phyloP scores from a whole-genome alignment of 1,140 invertebrate species.

The Cryptotermes secundus region DNA sequence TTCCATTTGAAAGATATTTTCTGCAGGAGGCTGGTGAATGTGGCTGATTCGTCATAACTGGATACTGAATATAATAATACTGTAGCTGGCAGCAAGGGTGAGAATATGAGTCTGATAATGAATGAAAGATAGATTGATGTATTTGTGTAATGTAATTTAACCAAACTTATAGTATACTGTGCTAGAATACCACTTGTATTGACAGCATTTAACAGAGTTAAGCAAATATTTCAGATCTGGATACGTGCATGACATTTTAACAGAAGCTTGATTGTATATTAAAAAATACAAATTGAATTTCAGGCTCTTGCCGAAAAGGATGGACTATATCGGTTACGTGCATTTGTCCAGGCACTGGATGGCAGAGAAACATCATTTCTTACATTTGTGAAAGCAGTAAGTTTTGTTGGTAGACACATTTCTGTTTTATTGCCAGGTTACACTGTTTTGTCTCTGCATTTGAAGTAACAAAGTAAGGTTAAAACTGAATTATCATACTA shows the following conservation, averaged over 20 bases:
- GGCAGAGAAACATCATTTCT: slow-evolving; percentile 66
- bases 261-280: neutral
- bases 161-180: neutral
- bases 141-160: too few species aligned
- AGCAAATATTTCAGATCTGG: neutral
- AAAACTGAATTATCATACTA: neutral
- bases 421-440: neutral
- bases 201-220: neutral
- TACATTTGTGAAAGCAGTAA: slow-evolving; percentile 78
- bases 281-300: slow-evolving; percentile 38
- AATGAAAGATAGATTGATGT: too few species aligned
- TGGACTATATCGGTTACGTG: slow-evolving; percentile 74
- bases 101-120: neutral
- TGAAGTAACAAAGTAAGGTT: too few species aligned
- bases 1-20: too few species aligned
- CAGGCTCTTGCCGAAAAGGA: slow-evolving; percentile 65
- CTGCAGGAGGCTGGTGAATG: too few species aligned
- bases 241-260: neutral
- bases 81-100: too few species aligned
- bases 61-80: too few species aligned
- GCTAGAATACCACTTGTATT: neutral
- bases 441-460: too few species aligned
- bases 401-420: slow-evolving; percentile 42
- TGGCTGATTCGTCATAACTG: too few species aligned
- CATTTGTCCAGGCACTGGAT: slow-evolving; percentile 64